Base-by-base conservation (phyloP, 2,797 vertebrate species). In the Aplochiton taeniatus region DNA sequence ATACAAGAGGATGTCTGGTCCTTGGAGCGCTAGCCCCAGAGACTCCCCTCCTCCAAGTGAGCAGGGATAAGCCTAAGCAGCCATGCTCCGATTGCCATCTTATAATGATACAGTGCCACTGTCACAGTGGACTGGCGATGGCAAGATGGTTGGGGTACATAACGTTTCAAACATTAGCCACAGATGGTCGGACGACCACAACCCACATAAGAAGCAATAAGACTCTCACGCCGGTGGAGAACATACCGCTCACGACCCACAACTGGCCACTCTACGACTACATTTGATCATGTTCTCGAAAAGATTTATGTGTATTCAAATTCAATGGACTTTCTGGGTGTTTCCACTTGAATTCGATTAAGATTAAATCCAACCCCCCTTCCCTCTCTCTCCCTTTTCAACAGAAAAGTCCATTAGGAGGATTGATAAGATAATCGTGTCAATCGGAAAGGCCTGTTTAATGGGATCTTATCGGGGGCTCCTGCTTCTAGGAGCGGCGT, bases 341-440 rank as follows among this genome's bases (percentile, higher is more conserved):
- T 84, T 89, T 87, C 68, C 80, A 83, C 70, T 83, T 85, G 86
- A 84, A 89, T 87, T 87, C 87, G 81, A 84, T 81, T 86, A 85
- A 80, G 83, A 83, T 82, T 70, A 74, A 77, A 87, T 87, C 85
- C 80, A 79, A 78, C 84, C 85, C 85, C 85, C 85, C 74, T 76
- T 82, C 13, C 45, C 84, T 74, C 76, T 78, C 78, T 74, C 74
- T 66, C 75, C 77, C 72, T 70, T 78, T 76, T n/a, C n/a, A n/a
- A n/a, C n/a, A n/a, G 69, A 85, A 82, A 75, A 83, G 83, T 85
- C 83, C 85, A 89, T 89, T 89, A 88, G 79, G 66, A 83, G 65
- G 79, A 83, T 80, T 78, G 76, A 87, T 86, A 77, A 83, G 82
- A 82, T 88, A 88, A 89, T 90, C 87, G 83, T 89, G 87, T 86